phyloP scores from a whole-genome alignment of 2,113 vertebrate species.

The Strix aluco region DNA sequence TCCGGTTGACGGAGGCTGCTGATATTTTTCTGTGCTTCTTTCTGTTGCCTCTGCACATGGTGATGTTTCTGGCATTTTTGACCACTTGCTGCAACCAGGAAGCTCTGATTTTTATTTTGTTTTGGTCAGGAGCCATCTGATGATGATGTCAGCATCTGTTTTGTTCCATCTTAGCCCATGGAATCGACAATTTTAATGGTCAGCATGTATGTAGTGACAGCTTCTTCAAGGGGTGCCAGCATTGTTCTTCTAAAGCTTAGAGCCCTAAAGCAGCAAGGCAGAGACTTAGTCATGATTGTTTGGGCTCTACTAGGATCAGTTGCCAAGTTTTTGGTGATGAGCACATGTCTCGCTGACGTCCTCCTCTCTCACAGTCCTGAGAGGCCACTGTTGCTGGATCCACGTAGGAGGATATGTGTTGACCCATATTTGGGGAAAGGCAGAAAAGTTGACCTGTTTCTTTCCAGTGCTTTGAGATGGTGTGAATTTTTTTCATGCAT shows the following conservation, averaged over 20 bases:
- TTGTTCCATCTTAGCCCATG: not conserved
- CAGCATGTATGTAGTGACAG: not conserved
- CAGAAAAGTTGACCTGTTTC: not conserved
- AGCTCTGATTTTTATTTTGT: not conserved
- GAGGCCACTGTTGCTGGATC: not conserved
- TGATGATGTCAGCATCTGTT: not conserved
- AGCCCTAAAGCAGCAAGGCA: not conserved
- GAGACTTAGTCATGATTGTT: not conserved
- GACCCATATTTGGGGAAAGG: not conserved
- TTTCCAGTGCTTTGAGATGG: not conserved
- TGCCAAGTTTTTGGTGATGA: not conserved
- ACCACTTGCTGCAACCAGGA: not conserved
- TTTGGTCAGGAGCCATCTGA: not conserved
- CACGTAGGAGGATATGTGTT: not conserved
- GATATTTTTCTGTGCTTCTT: not conserved
- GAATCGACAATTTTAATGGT: not conserved
- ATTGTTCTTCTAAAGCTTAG: conserved; percentile 29
- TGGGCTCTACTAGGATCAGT: not conserved
- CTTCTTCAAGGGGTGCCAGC: conserved; percentile 40
- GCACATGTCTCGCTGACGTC: not conserved
- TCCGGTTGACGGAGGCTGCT: not conserved
- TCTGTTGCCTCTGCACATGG: not conserved
- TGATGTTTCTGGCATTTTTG: not conserved
- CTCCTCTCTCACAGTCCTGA: not conserved
- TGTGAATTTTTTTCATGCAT: not conserved